Conservation (phyloP, 2,888 invertebrate species). For the Himalopsyche japonica region DNA sequence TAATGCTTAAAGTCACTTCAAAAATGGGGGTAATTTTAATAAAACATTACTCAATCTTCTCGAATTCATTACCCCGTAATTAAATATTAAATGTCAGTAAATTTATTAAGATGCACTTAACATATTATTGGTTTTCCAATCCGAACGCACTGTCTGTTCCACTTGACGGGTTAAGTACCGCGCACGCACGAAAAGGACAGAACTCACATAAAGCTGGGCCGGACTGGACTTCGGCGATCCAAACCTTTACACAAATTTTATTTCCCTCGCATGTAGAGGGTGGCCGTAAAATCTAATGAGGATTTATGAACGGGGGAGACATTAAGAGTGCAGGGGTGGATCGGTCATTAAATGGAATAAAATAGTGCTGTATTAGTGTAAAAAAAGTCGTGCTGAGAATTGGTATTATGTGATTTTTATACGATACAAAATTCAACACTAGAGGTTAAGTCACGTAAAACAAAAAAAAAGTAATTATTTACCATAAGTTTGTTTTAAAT, state of each 20-base stretch:
- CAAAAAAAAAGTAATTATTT: no score
- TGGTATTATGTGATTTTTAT: not conserved
- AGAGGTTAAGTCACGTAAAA: no score
- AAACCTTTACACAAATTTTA: conserved; percentile 37
- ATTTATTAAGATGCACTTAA: not conserved
- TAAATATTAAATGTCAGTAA: not conserved
- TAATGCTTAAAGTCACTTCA: no score
- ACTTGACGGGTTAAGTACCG: conserved; percentile 10
- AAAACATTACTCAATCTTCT: not conserved
- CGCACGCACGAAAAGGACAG: conserved; percentile 3
- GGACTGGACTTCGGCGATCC: conserved; percentile 5
- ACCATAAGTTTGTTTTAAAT: no score
- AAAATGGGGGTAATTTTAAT: no score
- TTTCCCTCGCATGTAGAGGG: conserved; percentile 19
- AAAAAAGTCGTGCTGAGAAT: not conserved
- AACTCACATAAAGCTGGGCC: conserved; percentile 8
- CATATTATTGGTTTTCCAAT: not conserved
- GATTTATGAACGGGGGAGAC: conserved; percentile 33
- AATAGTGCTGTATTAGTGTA: not conserved
- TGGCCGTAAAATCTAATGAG: conserved; percentile 39
- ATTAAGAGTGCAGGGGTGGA: not conserved
- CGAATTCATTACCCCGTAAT: not conserved
- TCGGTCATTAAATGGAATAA: conserved; percentile 18
- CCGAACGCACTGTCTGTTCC: not conserved
- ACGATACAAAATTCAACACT: not conserved